phyloP scores from a whole-genome alignment of 2,797 vertebrate genomes.

The Tinamus major region DNA sequence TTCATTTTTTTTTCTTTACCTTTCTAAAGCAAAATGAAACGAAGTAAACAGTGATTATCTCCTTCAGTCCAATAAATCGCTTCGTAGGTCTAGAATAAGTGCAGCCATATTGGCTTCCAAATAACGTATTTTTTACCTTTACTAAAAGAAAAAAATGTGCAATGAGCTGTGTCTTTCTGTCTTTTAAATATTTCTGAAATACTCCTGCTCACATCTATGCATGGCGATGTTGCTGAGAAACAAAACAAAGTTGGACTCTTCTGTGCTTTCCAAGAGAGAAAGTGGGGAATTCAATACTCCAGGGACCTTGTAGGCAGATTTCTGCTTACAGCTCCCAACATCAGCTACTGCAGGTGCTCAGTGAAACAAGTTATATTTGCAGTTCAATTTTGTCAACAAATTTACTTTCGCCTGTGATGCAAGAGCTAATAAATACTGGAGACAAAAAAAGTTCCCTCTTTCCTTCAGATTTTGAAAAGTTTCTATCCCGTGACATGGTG shows the following conservation, averaged over 20 bases:
- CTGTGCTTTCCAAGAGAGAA: not conserved
- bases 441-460: not conserved
- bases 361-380: not conserved
- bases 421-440: not conserved
- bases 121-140: not conserved
- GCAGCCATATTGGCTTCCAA: not conserved
- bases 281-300: not conserved
- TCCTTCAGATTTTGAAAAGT: not conserved
- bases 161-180: not conserved
- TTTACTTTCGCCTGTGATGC: not conserved
- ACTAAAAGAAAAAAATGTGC: no score
- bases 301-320: not conserved
- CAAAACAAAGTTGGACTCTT: not conserved
- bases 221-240: not conserved
- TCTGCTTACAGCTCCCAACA: not conserved
- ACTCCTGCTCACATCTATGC: not conserved
- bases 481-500: not conserved
- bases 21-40: not conserved
- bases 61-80: not conserved
- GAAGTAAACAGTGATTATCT: not conserved
- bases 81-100: not conserved
- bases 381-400: not conserved
- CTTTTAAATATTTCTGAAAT: not conserved
- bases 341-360: not conserved
- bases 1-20: not conserved